Base-by-base conservation (phyloP, 2,888 invertebrate species). In the Stegana nigrithorax region DNA sequence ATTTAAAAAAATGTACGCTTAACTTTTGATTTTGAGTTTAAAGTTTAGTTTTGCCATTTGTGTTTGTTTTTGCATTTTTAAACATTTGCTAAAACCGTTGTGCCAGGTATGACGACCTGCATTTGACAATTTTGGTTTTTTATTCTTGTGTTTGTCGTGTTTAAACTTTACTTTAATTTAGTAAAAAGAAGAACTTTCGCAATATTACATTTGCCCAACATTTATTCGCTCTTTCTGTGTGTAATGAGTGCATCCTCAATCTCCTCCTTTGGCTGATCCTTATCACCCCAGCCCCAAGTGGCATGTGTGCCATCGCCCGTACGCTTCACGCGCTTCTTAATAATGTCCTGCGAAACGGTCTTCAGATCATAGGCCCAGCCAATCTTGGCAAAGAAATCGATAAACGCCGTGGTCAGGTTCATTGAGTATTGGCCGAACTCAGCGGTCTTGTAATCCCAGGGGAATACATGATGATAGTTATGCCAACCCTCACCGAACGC, bases 291-390 rank as follows among this genome's bases (percentile, higher is more conserved):
- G 1, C 94, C 94, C 94, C 94, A 94, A 4, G 92, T 86, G 39
- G 90, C 88, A 77, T 92, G 92, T 0, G 89, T 87, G 1, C 92
- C 92, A 72, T 93, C 93, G 0, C 93, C 93, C 0, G 93, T 93
- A 64, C 92, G 88, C 73, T 89, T 84, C 0, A 92, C 92, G 17
- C 94, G 87, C 73, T 88, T 90, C 77, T 89, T 87, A 10, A 93
- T 88, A 72, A 92, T 90, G 57, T 91, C 91, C 7, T 87, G 80
- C 0, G 93, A 91, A 0, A 93, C 94, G 0, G 91, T 92, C 84
- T 94, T 95, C 72, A 95, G 84, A 83, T 96, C 95, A 81, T 95
- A 95, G 0, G 94, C 95, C 91, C 92, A 93, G 17, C 96, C 96
- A 69, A 96, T 87, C 82, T 89, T 90, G 10, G 93, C 91, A 86